A percentile compares a stretch with the other conserved stretches of the same genome.
Evolutionary conservation across 1,140 invertebrate genomes (phyloP).

Genomic region (Hermatobates lingyangjiaoensis): DNA sequence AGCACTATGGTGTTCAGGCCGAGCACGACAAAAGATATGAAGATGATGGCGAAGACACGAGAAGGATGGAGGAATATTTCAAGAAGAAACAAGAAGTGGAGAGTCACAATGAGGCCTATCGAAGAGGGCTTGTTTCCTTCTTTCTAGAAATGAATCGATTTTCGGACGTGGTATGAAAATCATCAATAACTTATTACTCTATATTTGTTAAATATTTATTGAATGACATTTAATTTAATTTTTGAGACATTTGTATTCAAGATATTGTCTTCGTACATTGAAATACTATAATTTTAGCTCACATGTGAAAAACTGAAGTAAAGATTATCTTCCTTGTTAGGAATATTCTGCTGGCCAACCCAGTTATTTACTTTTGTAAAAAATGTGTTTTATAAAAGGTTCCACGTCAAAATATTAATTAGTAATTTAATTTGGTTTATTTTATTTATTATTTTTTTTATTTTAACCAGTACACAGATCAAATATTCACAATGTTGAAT

Average conservation of each 20-base stretch:
- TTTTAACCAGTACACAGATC: too few relatives aligned
- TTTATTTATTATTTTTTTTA: too few relatives aligned
- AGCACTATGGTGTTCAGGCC: too few relatives aligned
- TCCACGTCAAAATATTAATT: too few relatives aligned
- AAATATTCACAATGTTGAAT: too few relatives aligned
- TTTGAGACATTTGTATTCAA: neutral
- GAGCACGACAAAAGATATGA: slow-evolving; percentile 1
- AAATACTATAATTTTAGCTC: neutral
- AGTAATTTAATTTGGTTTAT: too few relatives aligned
- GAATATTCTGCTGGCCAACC: too few relatives aligned
- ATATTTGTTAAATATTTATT: neutral
- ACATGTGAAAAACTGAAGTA: neutral
- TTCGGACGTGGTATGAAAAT: neutral
- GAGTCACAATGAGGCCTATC: slow-evolving; percentile 4
- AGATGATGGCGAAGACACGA: neutral
- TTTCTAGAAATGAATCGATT: neutral
- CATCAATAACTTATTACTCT: neutral
- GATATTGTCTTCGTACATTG: neutral
- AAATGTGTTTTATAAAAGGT: too few relatives aligned
- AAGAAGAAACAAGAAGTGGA: slow-evolving; percentile 1
- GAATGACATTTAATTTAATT: neutral
- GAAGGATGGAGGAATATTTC: neutral
- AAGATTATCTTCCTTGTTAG: too few relatives aligned
- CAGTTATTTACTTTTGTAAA: too few relatives aligned
- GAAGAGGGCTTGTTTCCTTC: neutral